Conservation (phyloP, 2,113 vertebrate genomes). For the Ageneiosus marmoratus region DNA sequence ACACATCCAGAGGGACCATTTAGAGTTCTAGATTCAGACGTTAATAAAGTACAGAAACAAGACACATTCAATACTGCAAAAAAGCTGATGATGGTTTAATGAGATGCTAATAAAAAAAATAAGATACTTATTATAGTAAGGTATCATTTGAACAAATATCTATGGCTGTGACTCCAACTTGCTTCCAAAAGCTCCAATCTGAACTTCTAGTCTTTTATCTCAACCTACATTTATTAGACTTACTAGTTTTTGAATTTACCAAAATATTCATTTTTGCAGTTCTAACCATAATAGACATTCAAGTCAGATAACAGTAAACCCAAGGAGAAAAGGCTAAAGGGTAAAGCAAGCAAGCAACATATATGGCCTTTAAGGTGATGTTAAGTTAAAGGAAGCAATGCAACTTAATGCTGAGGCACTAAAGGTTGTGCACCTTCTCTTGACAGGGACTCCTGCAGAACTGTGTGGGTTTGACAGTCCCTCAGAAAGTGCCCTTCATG, state of each 20-base stretch:
- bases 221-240: not conserved
- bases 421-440: slow-evolving; percentile 71
- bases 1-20: not conserved
- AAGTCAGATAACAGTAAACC: slow-evolving; percentile 55
- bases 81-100: too few species aligned
- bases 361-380: slow-evolving; percentile 75
- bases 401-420: slow-evolving; percentile 67
- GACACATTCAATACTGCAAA: too few species aligned
- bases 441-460: slow-evolving; percentile 57
- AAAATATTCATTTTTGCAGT: not conserved
- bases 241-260: not conserved
- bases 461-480: slow-evolving; percentile 66
- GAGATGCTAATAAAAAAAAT: not conserved
- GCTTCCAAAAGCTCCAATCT: not conserved
- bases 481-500: slow-evolving; percentile 60
- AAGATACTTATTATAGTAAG: not conserved
- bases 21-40: not conserved
- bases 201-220: not conserved
- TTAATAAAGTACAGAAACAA: not conserved
- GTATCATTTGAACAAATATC: not conserved
- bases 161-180: not conserved
- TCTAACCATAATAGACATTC: slow-evolving; percentile 59
- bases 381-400: slow-evolving; percentile 60
- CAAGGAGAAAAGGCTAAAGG: slow-evolving; percentile 64
- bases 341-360: slow-evolving; percentile 69